These are phyloP conservation scores for Mnemiopsis leidyi DNA, from an alignment of 37 sponge, comb jelly and placozoan genomes.

Conservation along the genomic window DNA sequence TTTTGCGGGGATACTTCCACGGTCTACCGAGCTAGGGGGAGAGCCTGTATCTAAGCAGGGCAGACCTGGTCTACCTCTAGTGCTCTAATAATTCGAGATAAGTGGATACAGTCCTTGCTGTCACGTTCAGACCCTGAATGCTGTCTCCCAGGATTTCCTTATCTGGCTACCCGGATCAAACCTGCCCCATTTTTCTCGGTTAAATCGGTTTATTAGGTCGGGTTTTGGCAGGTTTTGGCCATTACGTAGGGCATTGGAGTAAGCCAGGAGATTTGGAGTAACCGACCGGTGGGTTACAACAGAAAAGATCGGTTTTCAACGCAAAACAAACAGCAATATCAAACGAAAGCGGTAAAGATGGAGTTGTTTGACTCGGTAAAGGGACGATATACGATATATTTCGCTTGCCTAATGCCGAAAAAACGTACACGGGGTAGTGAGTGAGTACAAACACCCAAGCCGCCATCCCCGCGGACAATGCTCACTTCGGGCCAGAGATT, in stretches of 20 bases:
- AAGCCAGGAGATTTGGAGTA: too few relatives aligned
- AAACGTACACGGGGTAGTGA: neutral
- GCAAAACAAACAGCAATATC: neutral
- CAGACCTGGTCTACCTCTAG: neutral
- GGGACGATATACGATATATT: neutral
- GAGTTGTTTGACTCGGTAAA: neutral
- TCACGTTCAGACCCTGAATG: neutral
- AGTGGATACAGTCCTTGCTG: neutral
- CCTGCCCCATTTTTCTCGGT: too few relatives aligned
- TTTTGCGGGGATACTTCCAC: neutral
- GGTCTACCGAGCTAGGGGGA: neutral
- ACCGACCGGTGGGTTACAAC: too few relatives aligned
- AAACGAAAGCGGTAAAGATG: neutral
- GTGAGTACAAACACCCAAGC: neutral
- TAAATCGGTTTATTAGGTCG: too few relatives aligned
- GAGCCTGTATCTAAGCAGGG: too few relatives aligned
- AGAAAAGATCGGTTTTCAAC: neutral
- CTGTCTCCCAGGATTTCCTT: neutral
- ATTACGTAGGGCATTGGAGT: too few relatives aligned
- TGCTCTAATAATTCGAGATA: neutral
- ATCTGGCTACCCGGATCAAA: too few relatives aligned
- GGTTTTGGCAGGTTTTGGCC: too few relatives aligned
- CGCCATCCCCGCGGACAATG: neutral
- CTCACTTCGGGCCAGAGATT: neutral
- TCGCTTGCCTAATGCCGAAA: neutral